phyloP scores from a whole-genome alignment of 2,888 invertebrate genomes.

The Litoditis marina region DNA sequence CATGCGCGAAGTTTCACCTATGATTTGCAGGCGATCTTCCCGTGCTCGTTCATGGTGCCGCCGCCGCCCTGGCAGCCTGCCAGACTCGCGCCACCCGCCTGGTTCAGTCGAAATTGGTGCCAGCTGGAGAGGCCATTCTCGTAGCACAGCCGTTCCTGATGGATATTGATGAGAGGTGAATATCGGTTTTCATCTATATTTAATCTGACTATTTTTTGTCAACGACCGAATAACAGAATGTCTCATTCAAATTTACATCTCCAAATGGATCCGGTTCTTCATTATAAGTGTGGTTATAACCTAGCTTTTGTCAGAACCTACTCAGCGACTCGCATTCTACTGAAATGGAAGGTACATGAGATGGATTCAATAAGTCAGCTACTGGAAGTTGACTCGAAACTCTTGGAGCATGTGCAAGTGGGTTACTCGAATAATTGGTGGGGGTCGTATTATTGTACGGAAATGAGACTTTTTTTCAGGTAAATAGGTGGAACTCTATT shows the following conservation, averaged over 20 bases:
- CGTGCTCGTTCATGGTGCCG: constrained; percentile 24
- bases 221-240: too few species aligned
- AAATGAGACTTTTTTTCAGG: too few species aligned
- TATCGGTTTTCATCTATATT: too few species aligned
- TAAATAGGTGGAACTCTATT: too few species aligned
- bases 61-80: constrained; percentile 18
- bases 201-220: too few species aligned
- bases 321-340: constrained; percentile 17
- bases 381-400: constrained; percentile 18
- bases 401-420: constrained; percentile 19
- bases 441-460: too few species aligned
- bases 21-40: constrained; percentile 5
- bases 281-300: background rate
- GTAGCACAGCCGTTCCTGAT: constrained; percentile 37
- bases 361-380: constrained; percentile 33
- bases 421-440: too few species aligned
- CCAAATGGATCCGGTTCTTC: background rate
- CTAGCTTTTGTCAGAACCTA: constrained; percentile 16
- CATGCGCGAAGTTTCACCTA: too few species aligned
- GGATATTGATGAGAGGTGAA: constrained; percentile 21
- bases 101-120: constrained; percentile 19
- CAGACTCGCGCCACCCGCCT: constrained; percentile 16
- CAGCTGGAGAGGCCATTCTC: constrained; percentile 18
- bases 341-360: constrained; percentile 14
- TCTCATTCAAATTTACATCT: background rate